These are phyloP conservation scores for Argya squamiceps DNA, from an alignment of 2,797 vertebrate genomes.

Conservation along the genomic window DNA sequence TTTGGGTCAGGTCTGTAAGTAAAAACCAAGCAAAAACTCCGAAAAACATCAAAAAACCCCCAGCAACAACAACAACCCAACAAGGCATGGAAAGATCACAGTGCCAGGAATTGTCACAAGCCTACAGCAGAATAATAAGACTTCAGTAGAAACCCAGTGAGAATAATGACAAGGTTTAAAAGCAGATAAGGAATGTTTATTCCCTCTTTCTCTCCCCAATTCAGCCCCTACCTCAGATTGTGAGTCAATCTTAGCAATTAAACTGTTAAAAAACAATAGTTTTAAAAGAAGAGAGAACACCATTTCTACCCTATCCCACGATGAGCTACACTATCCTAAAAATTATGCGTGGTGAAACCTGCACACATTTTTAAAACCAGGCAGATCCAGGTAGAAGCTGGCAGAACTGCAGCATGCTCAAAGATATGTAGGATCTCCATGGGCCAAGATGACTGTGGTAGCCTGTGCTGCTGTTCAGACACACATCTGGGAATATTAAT, in stretches of 20 bases:
- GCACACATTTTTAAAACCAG: not conserved
- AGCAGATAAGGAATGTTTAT: not conserved
- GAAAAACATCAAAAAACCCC: too few relatives aligned
- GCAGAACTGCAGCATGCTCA: not conserved
- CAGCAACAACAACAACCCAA: not conserved
- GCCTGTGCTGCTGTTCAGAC: not conserved
- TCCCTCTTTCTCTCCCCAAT: not conserved
- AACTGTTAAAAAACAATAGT: not conserved
- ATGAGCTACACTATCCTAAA: not conserved
- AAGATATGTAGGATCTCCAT: not conserved
- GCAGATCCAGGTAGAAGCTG: not conserved
- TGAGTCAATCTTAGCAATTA: not conserved
- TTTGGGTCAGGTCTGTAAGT: not conserved
- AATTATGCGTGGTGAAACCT: not conserved
- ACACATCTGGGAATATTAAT: not conserved
- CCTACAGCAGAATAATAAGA: not conserved
- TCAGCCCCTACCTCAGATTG: not conserved
- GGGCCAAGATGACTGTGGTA: not conserved
- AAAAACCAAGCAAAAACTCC: not conserved
- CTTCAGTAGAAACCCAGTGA: not conserved
- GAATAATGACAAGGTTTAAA: not conserved
- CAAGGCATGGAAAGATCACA: not conserved
- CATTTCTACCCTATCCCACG: not conserved
- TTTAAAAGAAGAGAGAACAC: not conserved
- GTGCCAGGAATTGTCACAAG: not conserved